phyloP scores from a whole-genome alignment of 2,888 invertebrate species.

The Argyresthia goedartella region DNA sequence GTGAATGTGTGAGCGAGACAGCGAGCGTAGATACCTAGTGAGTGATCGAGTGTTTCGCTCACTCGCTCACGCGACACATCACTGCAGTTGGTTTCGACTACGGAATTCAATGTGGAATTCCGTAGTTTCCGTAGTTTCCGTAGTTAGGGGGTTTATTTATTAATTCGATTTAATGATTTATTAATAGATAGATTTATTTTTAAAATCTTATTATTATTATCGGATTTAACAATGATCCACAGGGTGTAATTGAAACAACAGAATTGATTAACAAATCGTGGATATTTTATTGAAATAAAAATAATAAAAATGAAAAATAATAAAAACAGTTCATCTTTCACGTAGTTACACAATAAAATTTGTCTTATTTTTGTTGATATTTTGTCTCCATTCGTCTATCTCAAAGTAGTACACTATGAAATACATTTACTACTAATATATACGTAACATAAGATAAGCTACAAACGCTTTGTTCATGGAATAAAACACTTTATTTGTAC shows the following conservation, averaged over 20 bases:
- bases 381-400: conserved; percentile 43
- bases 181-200: too few species aligned
- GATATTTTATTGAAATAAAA: conserved; percentile 71
- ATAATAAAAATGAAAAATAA: conserved; percentile 71
- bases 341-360: conserved; percentile 68
- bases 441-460: neutral
- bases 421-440: conserved; percentile 15
- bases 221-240: too few species aligned
- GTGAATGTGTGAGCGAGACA: too few species aligned
- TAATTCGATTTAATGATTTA: too few species aligned
- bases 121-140: too few species aligned
- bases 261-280: conserved; percentile 64
- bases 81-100: too few species aligned
- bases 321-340: conserved; percentile 71
- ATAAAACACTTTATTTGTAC: neutral
- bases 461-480: neutral
- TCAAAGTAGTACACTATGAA: neutral
- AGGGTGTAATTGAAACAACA: conserved; percentile 39
- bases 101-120: too few species aligned
- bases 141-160: too few species aligned
- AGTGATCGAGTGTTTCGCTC: too few species aligned
- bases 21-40: too few species aligned
- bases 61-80: too few species aligned
- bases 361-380: conserved; percentile 58
- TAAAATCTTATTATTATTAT: too few species aligned